Percentiles rank a stretch among this genome's conserved stretches.
phyloP scores from a whole-genome alignment of 64 coral and sea anemone genomes.

The Astreopora myriophthalma region DNA sequence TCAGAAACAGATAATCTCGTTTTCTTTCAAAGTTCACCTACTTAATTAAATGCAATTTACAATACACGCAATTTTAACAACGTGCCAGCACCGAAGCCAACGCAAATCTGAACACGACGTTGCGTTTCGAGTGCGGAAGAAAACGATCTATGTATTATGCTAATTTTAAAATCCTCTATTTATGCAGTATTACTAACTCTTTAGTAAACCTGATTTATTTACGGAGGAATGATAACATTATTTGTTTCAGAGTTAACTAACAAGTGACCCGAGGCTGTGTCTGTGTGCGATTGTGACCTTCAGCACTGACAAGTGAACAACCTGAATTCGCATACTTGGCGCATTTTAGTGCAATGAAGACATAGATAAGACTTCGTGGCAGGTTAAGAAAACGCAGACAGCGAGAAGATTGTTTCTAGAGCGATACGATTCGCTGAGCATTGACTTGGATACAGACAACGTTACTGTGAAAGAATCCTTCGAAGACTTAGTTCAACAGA shows the following conservation, averaged over 20 bases:
- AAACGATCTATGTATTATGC: background rate
- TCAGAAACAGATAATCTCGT: background rate
- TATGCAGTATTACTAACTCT: background rate
- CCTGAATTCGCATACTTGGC: background rate
- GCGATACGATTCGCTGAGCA: background rate
- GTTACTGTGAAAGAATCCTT: background rate
- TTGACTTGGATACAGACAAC: background rate
- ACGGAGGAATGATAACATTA: background rate
- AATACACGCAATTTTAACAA: background rate
- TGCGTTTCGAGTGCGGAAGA: background rate
- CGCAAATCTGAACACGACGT: background rate
- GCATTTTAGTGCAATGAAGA: background rate
- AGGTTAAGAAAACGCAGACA: background rate
- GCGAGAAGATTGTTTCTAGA: background rate
- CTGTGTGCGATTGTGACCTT: background rate
- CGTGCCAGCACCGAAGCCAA: background rate
- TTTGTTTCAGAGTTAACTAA: slow-evolving; percentile 16
- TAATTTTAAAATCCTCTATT: background rate
- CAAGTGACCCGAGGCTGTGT: background rate
- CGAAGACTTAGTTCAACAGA: background rate
- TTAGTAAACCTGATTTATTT: slow-evolving; percentile 7
- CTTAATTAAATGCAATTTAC: too few species aligned
- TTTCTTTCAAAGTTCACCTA: background rate
- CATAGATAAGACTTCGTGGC: background rate
- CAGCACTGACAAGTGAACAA: background rate